These are phyloP conservation scores for Luperina testacea DNA, from an alignment of 2,888 invertebrate species.

Conservation along the genomic window DNA sequence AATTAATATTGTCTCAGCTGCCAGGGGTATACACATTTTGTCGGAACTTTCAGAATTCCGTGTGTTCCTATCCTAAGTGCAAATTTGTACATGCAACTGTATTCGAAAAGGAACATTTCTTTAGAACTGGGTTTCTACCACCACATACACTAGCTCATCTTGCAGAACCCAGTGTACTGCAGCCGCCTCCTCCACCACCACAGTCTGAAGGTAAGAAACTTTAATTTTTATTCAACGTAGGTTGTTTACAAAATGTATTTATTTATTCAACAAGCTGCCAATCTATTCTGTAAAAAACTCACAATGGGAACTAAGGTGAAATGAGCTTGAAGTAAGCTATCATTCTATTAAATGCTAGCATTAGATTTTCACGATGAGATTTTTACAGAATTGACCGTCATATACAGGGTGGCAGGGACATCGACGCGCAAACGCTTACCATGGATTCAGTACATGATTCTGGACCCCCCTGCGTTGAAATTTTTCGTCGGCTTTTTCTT, in stretches of 20 bases:
- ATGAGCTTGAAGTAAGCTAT: no score
- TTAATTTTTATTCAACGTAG: background rate
- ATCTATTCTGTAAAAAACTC: no score
- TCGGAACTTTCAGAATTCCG: conserved; percentile 78
- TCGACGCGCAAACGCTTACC: no score
- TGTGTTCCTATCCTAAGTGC: conserved; percentile 76
- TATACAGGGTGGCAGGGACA: no score
- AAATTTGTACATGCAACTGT: conserved; percentile 82
- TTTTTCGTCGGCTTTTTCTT: no score
- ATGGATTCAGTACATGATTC: no score
- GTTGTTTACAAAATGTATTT: background rate
- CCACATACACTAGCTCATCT: conserved; percentile 75
- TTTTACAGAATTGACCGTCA: no score
- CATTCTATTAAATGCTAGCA: no score
- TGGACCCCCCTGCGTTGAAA: no score
- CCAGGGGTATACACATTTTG: conserved; percentile 80
- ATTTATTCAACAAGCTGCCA: background rate
- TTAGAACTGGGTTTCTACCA: conserved; percentile 77
- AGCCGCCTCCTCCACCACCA: conserved; percentile 69
- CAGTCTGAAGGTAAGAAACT: conserved; percentile 66
- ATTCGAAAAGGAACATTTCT: conserved; percentile 80
- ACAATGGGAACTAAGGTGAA: no score
- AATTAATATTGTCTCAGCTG: conserved; percentile 76
- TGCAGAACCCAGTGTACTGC: conserved; percentile 61
- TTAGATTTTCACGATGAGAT: no score